Conservation (phyloP, 2,888 invertebrate genomes). For the Leucophora obtusa region DNA sequence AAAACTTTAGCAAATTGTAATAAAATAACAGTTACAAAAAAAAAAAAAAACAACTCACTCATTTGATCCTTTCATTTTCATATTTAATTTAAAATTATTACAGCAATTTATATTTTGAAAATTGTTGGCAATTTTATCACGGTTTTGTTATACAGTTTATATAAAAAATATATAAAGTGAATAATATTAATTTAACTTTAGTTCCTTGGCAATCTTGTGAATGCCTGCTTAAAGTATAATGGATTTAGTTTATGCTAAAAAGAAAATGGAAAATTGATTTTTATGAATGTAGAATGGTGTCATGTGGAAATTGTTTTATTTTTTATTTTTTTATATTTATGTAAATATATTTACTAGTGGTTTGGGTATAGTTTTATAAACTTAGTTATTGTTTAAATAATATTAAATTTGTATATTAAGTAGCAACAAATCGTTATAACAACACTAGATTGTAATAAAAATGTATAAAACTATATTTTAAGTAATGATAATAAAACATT, state of each 20-base stretch:
- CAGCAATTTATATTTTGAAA: neutral
- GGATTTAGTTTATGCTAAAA: neutral
- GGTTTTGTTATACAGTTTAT: neutral
- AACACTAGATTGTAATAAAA: neutral
- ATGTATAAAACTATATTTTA: conserved; percentile 19
- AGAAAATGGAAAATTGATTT: conserved; percentile 3
- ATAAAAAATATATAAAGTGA: neutral
- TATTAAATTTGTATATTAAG: neutral
- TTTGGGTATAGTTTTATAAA: conserved; percentile 13
- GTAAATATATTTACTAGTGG: neutral
- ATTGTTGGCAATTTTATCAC: neutral
- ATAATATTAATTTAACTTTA: neutral
- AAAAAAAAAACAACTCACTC: neutral
- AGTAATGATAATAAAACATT: conserved; percentile 12
- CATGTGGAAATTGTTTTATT: conserved; percentile 1
- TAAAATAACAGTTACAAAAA: neutral
- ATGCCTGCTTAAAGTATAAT: neutral
- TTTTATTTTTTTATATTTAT: neutral
- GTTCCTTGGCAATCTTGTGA: neutral
- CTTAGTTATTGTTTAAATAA: neutral
- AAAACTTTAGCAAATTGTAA: too few relatives aligned
- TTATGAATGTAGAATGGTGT: conserved; percentile 15
- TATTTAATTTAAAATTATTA: neutral
- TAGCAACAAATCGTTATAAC: neutral
- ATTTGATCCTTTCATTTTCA: neutral